Evolutionary conservation across 2,888 invertebrate species (phyloP).

Genomic region (Leptinotarsa juncta): DNA sequence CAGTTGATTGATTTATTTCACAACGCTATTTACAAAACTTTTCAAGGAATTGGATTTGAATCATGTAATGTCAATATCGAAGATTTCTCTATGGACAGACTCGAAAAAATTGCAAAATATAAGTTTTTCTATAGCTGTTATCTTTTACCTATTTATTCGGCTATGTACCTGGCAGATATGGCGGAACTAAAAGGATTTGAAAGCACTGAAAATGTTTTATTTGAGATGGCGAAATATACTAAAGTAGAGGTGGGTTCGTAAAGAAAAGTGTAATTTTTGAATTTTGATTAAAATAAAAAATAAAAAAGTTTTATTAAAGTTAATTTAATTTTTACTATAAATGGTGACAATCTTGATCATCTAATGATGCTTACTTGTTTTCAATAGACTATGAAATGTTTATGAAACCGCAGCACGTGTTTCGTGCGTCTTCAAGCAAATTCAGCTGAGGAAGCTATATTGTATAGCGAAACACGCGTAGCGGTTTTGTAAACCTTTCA

Average conservation of each 20-base stretch:
- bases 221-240: constrained; percentile 22
- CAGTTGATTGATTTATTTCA: constrained; percentile 23
- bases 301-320: too few relatives aligned
- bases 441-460: too few relatives aligned
- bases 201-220: constrained; percentile 12
- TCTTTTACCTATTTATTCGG: constrained; percentile 20
- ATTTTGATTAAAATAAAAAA: background rate
- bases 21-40: background rate
- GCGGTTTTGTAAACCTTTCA: too few relatives aligned
- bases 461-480: background rate
- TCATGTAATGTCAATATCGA: constrained; percentile 15
- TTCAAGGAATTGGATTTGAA: constrained; percentile 19
- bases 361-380: background rate
- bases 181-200: background rate
- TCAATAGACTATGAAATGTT: too few relatives aligned
- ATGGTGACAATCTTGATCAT: background rate
- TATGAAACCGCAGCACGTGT: too few relatives aligned
- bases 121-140: constrained; percentile 17
- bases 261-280: background rate
- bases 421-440: too few relatives aligned
- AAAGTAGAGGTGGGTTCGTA: constrained; percentile 22
- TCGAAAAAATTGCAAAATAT: constrained; percentile 24
- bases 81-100: constrained; percentile 14
- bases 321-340: too few relatives aligned
- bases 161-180: constrained; percentile 16